Evolutionary conservation across 2,113 vertebrate genomes (phyloP), one percentile per base, ranked within the genome.

Genomic region (Butorides virescens): DNA sequence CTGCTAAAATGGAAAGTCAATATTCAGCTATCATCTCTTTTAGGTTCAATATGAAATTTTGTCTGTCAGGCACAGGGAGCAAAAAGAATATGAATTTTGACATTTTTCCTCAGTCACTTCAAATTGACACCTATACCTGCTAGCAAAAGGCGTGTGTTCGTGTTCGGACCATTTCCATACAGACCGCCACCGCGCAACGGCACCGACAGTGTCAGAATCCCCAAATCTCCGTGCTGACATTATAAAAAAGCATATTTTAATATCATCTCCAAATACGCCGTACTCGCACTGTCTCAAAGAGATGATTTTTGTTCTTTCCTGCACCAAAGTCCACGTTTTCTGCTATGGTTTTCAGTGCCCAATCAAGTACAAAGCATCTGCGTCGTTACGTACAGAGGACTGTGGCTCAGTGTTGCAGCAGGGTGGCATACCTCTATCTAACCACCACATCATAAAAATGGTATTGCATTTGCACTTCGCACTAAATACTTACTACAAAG

Each of bases 1-100:
- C 46, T 73, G 87, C 61, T 95, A 87, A 96, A 96, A 94, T 63
- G 88, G 94, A 77, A 97, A 93, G 76, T 91, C 66, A 92, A 92
- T 92, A 95, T 86, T 88, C 79, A 86, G 61, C 71, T 96, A 83
- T 94, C 93, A 95, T 86, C 81, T 94, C 93, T 76, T 92, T 78
- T 92, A 72, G 9, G 6, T 78, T 90, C 84, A 91, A 79, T 94
- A 94, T 4, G 25, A 90, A 92, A 76, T 92, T 95, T 94, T 94
- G 93, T 83, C 76, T 91, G 72, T 96, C 50, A 63, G 81, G 49
- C 44, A 73, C 32, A 37, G 22, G 26, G 53, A 85, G 62, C 67
- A 88, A 80, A 81, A 96, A 71, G 32, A 75, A 80, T 79, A 90
- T 56, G 36, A 92, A 88, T 90, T 90, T 79, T 56, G 95, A 80